These are phyloP conservation scores for Nematolebias whitei DNA, from an alignment of 2,113 vertebrate genomes.

Conservation along the genomic window DNA sequence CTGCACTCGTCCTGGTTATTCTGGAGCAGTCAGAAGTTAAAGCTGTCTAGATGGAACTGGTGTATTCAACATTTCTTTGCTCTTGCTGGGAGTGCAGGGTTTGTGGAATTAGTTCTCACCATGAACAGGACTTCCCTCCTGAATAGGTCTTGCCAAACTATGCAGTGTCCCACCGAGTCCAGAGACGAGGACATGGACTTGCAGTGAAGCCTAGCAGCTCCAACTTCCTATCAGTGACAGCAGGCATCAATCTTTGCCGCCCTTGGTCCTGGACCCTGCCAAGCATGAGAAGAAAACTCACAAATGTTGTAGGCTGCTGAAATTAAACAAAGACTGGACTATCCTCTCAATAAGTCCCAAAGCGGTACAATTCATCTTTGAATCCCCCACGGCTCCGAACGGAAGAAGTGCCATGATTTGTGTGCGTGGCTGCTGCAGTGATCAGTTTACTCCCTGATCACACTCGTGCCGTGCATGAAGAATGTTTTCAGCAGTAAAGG, in stretches of 20 bases:
- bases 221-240: conserved; percentile 92
- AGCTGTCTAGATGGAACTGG: conserved; percentile 50
- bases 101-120: conserved; percentile 85
- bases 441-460: conserved; percentile 8
- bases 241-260: conserved; percentile 89
- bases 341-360: conserved; percentile 74
- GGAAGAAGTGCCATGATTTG: conserved; percentile 48
- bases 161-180: conserved; percentile 87
- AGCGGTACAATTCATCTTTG: conserved; percentile 66
- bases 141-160: conserved; percentile 87
- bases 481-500: conserved; percentile 16
- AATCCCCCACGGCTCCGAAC: conserved; percentile 51
- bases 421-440: conserved; percentile 13
- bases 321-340: conserved; percentile 86
- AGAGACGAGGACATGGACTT: conserved; percentile 86
- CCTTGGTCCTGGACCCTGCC: conserved; percentile 78
- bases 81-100: conserved; percentile 81
- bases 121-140: conserved; percentile 87
- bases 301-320: conserved; percentile 57
- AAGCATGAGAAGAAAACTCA: conserved; percentile 74
- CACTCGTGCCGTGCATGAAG: not conserved
- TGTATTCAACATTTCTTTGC: conserved; percentile 68
- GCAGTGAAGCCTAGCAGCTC: conserved; percentile 89
- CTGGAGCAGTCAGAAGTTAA: conserved; percentile 23
- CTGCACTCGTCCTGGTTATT: conserved; percentile 30